Conservation (phyloP, 2,113 vertebrate genomes). For the Oryzias curvinotus region DNA sequence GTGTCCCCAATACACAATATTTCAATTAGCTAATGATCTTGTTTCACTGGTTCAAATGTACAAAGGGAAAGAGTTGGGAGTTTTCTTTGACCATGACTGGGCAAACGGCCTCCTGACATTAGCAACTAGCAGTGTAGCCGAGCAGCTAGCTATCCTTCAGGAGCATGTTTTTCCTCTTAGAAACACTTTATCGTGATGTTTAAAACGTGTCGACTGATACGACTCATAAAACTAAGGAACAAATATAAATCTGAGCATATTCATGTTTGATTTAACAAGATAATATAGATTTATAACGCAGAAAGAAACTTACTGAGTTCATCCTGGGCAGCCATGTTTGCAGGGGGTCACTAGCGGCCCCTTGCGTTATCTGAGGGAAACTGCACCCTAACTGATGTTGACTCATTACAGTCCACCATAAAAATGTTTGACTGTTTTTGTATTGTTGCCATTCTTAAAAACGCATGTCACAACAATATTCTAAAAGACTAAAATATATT, state of each 20-base stretch:
- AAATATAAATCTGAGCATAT: rapidly evolving
- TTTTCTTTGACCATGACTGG: slow-evolving; percentile 79
- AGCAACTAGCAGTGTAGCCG: slow-evolving; percentile 56
- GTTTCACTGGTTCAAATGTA: background rate
- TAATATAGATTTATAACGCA: slow-evolving; percentile 31
- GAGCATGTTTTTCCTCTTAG: slow-evolving; percentile 10
- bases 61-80: background rate
- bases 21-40: no score
- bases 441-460: no score
- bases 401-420: background rate
- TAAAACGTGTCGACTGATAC: background rate
- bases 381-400: slow-evolving; percentile 33
- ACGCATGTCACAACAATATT: no score
- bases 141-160: slow-evolving; percentile 39
- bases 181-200: background rate
- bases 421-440: background rate
- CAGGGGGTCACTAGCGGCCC: slow-evolving; percentile 52
- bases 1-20: background rate
- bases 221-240: rapidly evolving
- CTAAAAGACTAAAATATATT: no score
- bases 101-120: slow-evolving; percentile 75
- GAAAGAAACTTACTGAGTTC: slow-evolving; percentile 83
- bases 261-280: background rate
- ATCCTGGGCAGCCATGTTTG: slow-evolving; percentile 84
- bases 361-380: slow-evolving; percentile 25